phyloP scores from a whole-genome alignment of 2,888 invertebrate genomes.

The Dinocampus coccinellae region DNA sequence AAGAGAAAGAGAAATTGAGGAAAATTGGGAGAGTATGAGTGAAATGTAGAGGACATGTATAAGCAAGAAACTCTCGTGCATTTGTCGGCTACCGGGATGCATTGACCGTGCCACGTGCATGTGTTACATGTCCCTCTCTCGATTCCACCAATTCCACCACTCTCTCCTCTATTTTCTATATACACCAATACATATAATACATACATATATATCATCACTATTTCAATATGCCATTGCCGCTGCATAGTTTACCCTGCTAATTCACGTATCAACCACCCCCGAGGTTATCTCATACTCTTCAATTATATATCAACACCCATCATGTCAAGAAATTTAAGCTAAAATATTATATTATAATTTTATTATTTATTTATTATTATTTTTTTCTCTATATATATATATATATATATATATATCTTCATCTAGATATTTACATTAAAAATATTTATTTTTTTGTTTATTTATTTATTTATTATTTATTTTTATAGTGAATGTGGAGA shows the following conservation, averaged over 20 bases:
- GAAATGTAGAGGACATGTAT: conserved; percentile 20
- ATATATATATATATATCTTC: not conserved
- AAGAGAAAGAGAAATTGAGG: conserved; percentile 23
- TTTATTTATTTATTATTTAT: not conserved
- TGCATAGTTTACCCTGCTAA: conserved; percentile 38
- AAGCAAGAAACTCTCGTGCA: conserved; percentile 54
- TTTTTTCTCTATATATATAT: too few species aligned
- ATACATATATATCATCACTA: not conserved
- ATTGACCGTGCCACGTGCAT: conserved; percentile 67
- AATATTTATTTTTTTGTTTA: not conserved
- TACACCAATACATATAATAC: conserved; percentile 9
- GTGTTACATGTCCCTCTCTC: conserved; percentile 61
- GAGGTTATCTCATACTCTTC: conserved; percentile 3
- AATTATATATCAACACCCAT: conserved; percentile 55
- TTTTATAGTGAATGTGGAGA: not conserved
- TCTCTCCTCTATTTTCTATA: conserved; percentile 29
- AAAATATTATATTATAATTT: too few species aligned
- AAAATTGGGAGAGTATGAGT: conserved; percentile 21
- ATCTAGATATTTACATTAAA: too few species aligned
- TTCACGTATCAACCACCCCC: conserved; percentile 32
- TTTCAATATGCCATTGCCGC: conserved; percentile 20
- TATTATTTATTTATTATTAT: too few species aligned
- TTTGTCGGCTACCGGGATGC: conserved; percentile 63
- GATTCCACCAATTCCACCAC: conserved; percentile 40
- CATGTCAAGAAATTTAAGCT: conserved; percentile 63